Conservation (phyloP, 2,888 invertebrate genomes). For the Lamproptera curius region DNA sequence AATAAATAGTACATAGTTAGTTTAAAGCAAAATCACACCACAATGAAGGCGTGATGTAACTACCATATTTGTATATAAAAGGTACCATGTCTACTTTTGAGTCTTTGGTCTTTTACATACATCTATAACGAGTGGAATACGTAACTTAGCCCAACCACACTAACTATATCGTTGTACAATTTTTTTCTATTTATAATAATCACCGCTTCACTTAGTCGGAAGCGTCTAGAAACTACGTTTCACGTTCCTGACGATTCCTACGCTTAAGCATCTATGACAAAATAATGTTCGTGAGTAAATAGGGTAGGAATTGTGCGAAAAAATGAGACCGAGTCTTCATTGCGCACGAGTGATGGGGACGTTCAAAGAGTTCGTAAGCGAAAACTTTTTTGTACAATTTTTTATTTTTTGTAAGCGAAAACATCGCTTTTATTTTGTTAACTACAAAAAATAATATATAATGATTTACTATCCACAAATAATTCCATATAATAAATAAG, state of each 20-base stretch:
- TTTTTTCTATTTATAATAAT: conserved; percentile 36
- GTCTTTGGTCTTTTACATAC: conserved; percentile 41
- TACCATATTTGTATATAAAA: conserved; percentile 39
- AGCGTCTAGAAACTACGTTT: conserved; percentile 6
- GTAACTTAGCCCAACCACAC: conserved; percentile 39
- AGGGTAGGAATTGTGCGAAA: conserved; percentile 21
- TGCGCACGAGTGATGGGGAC: conserved; percentile 14
- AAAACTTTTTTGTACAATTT: too few species aligned
- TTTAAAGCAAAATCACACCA: conserved; percentile 34
- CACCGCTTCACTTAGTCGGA: conserved; percentile 39
- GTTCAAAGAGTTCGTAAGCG: not conserved
- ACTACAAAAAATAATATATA: too few species aligned
- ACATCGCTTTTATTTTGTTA: too few species aligned
- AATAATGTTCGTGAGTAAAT: conserved; percentile 38
- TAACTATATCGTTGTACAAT: conserved; percentile 56
- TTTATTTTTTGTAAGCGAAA: too few species aligned
- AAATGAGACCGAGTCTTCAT: not conserved
- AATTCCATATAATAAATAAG: too few species aligned
- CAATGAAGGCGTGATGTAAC: conserved; percentile 40
- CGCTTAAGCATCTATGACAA: conserved; percentile 52
- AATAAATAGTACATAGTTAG: conserved; percentile 22
- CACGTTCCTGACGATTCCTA: conserved; percentile 8
- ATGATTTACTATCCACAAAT: too few species aligned
- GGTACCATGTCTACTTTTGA: conserved; percentile 36
- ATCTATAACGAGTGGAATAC: conserved; percentile 47